Evolutionary conservation across 2,888 invertebrate species (phyloP), one percentile per base, ranked within the genome.

Genomic region (Lepidonotus clava): DNA sequence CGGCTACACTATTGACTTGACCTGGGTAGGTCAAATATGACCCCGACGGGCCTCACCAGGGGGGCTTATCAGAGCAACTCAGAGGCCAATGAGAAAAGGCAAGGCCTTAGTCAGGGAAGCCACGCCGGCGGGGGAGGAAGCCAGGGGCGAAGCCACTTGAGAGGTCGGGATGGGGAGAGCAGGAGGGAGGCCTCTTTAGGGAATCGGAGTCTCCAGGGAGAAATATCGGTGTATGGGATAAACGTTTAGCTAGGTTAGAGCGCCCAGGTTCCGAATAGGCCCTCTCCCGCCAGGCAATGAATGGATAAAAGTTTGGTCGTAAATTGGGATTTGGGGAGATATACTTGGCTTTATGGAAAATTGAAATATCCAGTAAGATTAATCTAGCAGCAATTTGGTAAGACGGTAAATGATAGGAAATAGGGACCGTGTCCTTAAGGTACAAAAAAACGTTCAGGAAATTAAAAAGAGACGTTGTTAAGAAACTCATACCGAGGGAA

Each of bases 1-100:
- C n/a, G 11, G 61, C 61, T 32, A 61, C 61, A 61, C 24, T 61
- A 61, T 61, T 61, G 61, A 61, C 61, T 61, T 14, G 28, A 24
- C 61, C 61, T 14, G 61, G 61, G 61, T 32, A 61, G 61, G 61
- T 61, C 61, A 61, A 61, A 61, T 61, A 61, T 61, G 61, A 61
- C 61, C 61, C 61, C 61, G 24, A 11, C 24, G 28, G 61, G 14
- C 61, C 61, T 28, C 28, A 61, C 61, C 61, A n/a, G 61, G 11
- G 5, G 61, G 24, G 61, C 61, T 61, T 61, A 61, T 61, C 61
- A 61, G 61, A 61, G 11, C 61, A 24, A 32, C 61, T 61, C 61
- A 61, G 61, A 28, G 28, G 28, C 4, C 61, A 28, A n/a, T 28
- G 28, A 32, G 61, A 61, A 24, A 32, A 28, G 61, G 28, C 28